phyloP scores from a whole-genome alignment of 1,140 invertebrate genomes.

The Drosophila orena region DNA sequence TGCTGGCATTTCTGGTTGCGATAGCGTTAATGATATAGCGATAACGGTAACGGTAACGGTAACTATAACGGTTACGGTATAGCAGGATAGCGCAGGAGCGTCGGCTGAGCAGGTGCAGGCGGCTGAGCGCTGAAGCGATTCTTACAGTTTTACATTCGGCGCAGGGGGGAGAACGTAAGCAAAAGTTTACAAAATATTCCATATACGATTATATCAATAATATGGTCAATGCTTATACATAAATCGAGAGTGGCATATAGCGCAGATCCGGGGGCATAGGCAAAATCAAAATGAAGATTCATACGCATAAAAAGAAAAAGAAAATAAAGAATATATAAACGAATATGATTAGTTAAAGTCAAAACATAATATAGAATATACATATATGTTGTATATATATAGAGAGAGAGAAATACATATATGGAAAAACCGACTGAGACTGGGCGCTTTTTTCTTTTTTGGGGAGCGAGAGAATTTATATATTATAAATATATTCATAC shows the following conservation, averaged over 20 bases:
- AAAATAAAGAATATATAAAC: neutral
- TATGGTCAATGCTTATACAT: constrained; percentile 6
- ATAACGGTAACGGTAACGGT: neutral
- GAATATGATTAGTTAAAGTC: constrained; percentile 27
- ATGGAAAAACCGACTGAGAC: constrained; percentile 15
- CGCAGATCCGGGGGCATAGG: constrained; percentile 27
- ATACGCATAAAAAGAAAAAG: constrained; percentile 24
- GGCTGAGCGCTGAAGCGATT: constrained; percentile 31
- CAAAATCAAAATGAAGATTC: constrained; percentile 44
- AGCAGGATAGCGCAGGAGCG: constrained; percentile 51
- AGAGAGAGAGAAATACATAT: constrained; percentile 4
- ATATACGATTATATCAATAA: constrained; percentile 43
- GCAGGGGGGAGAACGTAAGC: constrained; percentile 46
- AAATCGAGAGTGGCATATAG: constrained; percentile 13
- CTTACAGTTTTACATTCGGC: constrained; percentile 45
- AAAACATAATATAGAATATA: constrained; percentile 14
- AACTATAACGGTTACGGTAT: constrained; percentile 30
- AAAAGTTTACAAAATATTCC: constrained; percentile 54
- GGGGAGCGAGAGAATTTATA: constrained; percentile 5
- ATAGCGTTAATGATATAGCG: constrained; percentile 40
- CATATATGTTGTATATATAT: neutral
- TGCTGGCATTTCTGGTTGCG: constrained; percentile 21
- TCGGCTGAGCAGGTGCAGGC: constrained; percentile 40
- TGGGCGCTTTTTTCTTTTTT: neutral
- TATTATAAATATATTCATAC: neutral